Conservation (phyloP, 2,888 invertebrate species). For the Leptinotarsa rubiginosa region DNA sequence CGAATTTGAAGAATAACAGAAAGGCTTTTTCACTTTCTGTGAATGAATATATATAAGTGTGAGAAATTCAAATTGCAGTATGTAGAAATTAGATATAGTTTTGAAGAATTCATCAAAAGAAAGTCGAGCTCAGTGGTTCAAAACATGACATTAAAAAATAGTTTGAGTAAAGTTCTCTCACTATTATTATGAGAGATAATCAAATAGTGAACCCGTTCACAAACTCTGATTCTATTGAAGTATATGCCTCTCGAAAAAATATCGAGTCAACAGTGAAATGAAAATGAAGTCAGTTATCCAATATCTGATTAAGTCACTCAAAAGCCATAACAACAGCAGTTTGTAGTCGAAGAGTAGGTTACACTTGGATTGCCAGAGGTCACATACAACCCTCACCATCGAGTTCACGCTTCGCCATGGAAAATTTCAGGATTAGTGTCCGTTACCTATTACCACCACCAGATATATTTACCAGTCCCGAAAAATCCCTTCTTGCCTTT, state of each 20-base stretch:
- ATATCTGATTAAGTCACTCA: conserved; percentile 48
- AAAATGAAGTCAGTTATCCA: conserved; percentile 21
- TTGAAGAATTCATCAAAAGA: no score
- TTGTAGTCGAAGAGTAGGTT: conserved; percentile 42
- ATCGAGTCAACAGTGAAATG: conserved; percentile 14
- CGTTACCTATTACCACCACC: conserved; percentile 76
- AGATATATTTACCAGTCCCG: conserved; percentile 85
- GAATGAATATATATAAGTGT: no score
- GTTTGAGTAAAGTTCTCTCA: not conserved
- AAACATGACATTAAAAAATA: no score
- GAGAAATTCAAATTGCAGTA: no score
- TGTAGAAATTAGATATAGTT: no score
- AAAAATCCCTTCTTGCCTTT: conserved; percentile 86
- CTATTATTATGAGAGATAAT: not conserved
- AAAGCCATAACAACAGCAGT: conserved; percentile 56
- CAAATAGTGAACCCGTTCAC: not conserved
- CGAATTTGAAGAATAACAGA: no score
- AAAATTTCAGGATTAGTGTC: conserved; percentile 57
- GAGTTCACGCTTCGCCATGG: conserved; percentile 63
- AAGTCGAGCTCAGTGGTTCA: no score
- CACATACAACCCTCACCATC: conserved; percentile 53
- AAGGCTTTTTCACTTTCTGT: no score
- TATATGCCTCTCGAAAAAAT: conserved; percentile 12
- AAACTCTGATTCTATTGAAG: not conserved
- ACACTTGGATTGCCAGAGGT: conserved; percentile 43